phyloP scores from a whole-genome alignment of 2,797 vertebrate species.

The Pipistrellus kuhlii region DNA sequence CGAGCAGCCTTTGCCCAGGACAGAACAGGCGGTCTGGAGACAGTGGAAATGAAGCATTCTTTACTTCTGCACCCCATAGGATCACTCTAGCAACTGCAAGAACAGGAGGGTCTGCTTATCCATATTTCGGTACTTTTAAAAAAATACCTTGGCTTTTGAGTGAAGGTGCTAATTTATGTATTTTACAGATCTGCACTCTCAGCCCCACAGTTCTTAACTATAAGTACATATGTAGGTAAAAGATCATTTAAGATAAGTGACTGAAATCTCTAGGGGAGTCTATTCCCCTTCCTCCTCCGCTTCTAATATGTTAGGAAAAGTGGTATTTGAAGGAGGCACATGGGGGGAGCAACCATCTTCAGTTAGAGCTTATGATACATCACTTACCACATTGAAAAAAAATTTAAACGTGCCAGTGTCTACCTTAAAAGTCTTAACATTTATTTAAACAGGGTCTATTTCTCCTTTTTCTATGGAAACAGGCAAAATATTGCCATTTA shows the following conservation, averaged over 20 bases:
- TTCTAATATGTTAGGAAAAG: not conserved
- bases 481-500: slow-evolving; percentile 30
- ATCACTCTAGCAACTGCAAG: not conserved
- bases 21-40: not conserved
- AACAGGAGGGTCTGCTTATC: not conserved
- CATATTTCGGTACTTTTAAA: not conserved
- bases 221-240: not conserved
- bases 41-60: not conserved
- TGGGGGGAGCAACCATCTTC: not conserved
- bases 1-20: not conserved
- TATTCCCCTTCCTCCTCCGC: not conserved
- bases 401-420: not conserved
- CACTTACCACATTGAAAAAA: not conserved
- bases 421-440: slow-evolving; percentile 18
- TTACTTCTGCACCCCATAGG: not conserved
- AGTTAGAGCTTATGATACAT: not conserved
- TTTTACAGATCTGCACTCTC: slow-evolving; percentile 19
- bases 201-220: not conserved
- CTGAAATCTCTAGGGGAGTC: not conserved
- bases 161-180: slow-evolving; percentile 24
- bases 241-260: not conserved
- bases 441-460: slow-evolving; percentile 58
- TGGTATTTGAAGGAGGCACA: not conserved
- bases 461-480: slow-evolving; percentile 63
- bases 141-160: not conserved